Evolutionary conservation across 1,140 invertebrate genomes (phyloP), one percentile per base, ranked within the genome.

Genomic region (Temnothorax curvispinosus): DNA sequence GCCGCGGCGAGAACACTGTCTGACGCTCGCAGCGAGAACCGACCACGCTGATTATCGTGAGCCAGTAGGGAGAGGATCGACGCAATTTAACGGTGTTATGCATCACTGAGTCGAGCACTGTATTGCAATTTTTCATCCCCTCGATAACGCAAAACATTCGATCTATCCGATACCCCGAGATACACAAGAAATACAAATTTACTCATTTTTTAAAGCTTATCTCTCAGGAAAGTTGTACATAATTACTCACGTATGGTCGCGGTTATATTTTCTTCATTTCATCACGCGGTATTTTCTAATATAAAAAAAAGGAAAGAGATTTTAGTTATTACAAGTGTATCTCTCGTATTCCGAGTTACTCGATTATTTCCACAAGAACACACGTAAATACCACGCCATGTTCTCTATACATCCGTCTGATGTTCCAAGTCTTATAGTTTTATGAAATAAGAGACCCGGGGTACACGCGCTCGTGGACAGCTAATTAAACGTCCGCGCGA

Each of bases 401-500:
- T 58, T 65, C 13, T 15, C 54, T 15, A 50, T 47, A 38, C 27
- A 67, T 52, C 32, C 11, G 32, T 81, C 67, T 72, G 54, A 9
- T 54, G 54, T 18, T 44, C 11, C 64, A 56, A 56, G 78, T 81
- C 32, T 60, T 32, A n/a, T 56, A 72, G 67, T 58, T 72, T 72
- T 72, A 47, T 58, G 50, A 72, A 72, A 72, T 71, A 13, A 62
- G 56, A 78, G 56, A 78, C 47, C 77, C n/a, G 52, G 58, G 52
- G 58, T 21, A 41, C 64, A 18, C 81, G 54, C 72, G 75, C 69
- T 78, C 81, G 81, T 54, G 72, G 56, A 85, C 67, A 60, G 80
- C 75, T 56, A 85, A 88, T 85, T 82, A 88, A 65, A 67, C 72
- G 32, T 80, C 52, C 56, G 54, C 11, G 50, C 44, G 35, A 62